A percentile compares a stretch with the other conserved stretches of the same genome.
These are phyloP conservation scores for Gobiocypris rarus DNA, from an alignment of 2,113 vertebrate species.

Conservation along the genomic window DNA sequence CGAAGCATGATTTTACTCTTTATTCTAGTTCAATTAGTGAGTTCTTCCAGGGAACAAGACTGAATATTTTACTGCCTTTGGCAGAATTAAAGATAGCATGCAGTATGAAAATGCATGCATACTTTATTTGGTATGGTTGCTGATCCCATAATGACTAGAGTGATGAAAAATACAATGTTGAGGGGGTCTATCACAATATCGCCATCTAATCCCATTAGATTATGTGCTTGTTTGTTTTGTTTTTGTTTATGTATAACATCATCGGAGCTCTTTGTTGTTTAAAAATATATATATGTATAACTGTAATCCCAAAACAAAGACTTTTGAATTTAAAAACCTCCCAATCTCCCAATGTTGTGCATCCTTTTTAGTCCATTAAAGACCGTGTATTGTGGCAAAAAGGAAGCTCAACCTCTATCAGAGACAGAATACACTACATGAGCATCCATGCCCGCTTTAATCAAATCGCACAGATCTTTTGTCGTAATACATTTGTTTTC, in stretches of 20 bases:
- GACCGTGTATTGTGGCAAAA: not conserved
- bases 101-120: slow-evolving; percentile 38
- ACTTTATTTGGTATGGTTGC: slow-evolving; percentile 23
- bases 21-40: slow-evolving; percentile 48
- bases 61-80: slow-evolving; percentile 46
- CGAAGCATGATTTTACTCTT: slow-evolving; percentile 52
- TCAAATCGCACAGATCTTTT: slow-evolving; percentile 4
- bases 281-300: not conserved
- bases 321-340: not conserved
- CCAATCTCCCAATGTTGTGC: not conserved
- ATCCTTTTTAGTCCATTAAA: not conserved
- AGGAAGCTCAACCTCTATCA: not conserved
- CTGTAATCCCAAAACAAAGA: not conserved
- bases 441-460: not conserved
- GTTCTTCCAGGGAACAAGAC: slow-evolving; percentile 45
- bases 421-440: not conserved
- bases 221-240: not conserved
- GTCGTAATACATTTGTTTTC: slow-evolving; percentile 20
- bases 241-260: not conserved
- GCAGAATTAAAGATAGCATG: slow-evolving; percentile 48
- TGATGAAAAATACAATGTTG: not conserved
- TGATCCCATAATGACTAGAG: not conserved
- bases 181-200: not conserved
- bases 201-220: not conserved
- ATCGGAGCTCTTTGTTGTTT: not conserved